Evolutionary conservation across 2,888 invertebrate genomes (phyloP).

Genomic region (Drosophila kambysellisi): DNA sequence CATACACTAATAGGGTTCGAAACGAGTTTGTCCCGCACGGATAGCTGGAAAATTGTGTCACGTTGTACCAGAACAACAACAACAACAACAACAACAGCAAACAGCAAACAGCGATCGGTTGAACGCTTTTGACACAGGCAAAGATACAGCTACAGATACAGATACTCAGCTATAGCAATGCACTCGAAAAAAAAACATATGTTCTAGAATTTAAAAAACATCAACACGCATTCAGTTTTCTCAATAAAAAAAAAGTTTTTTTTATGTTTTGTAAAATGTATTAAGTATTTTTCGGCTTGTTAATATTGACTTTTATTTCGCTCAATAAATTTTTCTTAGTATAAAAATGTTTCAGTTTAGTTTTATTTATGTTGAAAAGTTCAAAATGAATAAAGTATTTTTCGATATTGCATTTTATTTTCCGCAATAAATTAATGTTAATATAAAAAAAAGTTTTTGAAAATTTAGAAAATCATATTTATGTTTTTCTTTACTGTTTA

Average conservation of each 20-base stretch:
- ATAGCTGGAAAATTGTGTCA: conserved; percentile 76
- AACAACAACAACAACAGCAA: conserved; percentile 9
- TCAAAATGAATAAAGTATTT: background rate
- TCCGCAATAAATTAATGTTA: background rate
- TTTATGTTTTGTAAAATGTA: background rate
- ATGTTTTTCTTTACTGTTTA: background rate
- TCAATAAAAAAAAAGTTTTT: background rate
- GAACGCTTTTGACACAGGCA: conserved; percentile 39
- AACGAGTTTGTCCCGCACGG: conserved; percentile 70
- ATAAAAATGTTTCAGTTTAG: background rate
- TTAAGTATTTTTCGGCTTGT: background rate
- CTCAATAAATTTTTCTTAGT: background rate
- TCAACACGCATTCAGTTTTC: background rate
- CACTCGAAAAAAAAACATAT: background rate
- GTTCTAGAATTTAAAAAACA: background rate
- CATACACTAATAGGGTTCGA: conserved; percentile 63
- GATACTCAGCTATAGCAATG: background rate
- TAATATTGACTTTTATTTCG: background rate
- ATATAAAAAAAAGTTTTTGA: background rate
- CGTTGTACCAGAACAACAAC: conserved; percentile 54
- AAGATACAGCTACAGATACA: conserved; percentile 16
- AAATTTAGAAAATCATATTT: background rate
- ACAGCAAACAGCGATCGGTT: conserved; percentile 27
- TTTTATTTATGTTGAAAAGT: background rate
- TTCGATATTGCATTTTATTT: background rate